Percentiles rank a stretch among this genome's conserved stretches.
Evolutionary conservation across 2,113 vertebrate genomes (phyloP).

Genomic region (Sigmodon hispidus): DNA sequence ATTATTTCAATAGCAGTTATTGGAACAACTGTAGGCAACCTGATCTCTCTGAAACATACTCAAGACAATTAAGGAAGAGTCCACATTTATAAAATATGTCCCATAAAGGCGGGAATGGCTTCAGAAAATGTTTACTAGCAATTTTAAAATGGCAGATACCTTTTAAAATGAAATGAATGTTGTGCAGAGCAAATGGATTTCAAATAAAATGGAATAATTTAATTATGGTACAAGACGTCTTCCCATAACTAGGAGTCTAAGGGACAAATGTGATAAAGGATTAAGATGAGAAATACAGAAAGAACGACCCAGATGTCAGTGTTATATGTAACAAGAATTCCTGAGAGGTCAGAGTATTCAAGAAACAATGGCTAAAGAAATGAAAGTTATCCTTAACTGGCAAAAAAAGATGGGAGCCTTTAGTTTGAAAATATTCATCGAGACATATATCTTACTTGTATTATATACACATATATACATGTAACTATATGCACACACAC

Average conservation of each 20-base stretch:
- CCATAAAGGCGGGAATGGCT: background rate
- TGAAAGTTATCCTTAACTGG: background rate
- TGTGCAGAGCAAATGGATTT: conserved; percentile 17
- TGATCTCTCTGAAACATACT: background rate
- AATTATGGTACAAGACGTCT: conserved; percentile 48
- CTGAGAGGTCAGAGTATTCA: background rate
- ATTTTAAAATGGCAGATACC: conserved; percentile 35
- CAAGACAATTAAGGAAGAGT: conserved; percentile 7
- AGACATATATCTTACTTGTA: background rate
- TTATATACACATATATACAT: background rate
- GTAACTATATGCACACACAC: background rate
- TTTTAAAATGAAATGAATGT: conserved; percentile 30
- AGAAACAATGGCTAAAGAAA: conserved; percentile 1
- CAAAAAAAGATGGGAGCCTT: background rate
- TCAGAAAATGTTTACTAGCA: conserved; percentile 43
- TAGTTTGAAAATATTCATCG: background rate
- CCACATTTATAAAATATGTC: conserved; percentile 3
- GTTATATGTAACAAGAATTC: conserved; percentile 15
- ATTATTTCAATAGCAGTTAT: background rate
- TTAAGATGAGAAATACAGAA: background rate
- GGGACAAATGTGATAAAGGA: background rate
- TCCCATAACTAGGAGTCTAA: conserved; percentile 7
- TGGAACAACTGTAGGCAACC: background rate
- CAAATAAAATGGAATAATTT: conserved; percentile 20
- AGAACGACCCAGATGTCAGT: background rate